Percentiles rank a stretch among this genome's conserved stretches.
phyloP scores from a whole-genome alignment of 2,888 invertebrate species.

The Cryptocheilus praepositus region DNA sequence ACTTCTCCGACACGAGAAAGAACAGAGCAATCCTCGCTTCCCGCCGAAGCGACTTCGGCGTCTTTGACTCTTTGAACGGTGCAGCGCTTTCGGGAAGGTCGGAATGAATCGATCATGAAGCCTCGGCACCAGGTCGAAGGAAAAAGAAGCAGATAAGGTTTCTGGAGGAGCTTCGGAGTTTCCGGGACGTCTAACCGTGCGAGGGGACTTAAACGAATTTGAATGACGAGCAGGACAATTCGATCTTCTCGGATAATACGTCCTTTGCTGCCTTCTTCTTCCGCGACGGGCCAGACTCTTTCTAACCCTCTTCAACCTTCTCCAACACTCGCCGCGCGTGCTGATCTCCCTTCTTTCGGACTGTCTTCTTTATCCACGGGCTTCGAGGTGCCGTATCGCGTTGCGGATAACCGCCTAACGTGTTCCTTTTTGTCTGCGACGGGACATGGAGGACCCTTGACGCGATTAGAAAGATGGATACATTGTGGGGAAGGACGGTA shows the following conservation, averaged over 20 bases:
- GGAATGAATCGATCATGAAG: conserved; percentile 33
- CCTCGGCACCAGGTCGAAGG: conserved; percentile 9
- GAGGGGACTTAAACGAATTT: conserved; percentile 49
- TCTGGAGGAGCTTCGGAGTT: conserved; percentile 17
- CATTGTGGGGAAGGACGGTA: no score
- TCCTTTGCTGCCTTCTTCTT: conserved; percentile 23
- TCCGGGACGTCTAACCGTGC: conserved; percentile 17
- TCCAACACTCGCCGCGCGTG: conserved; percentile 2
- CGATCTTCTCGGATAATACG: conserved; percentile 42
- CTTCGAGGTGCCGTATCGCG: conserved; percentile 28
- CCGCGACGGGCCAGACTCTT: conserved; percentile 13
- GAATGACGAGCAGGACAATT: conserved; percentile 50
- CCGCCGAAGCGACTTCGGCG: neutral
- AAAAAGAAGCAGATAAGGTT: conserved; percentile 34
- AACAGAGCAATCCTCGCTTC: conserved; percentile 2
- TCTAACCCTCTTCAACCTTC: conserved; percentile 9
- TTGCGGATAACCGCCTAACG: conserved; percentile 34
- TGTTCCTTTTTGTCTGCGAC: conserved; percentile 26
- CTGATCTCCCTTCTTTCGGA: conserved; percentile 8
- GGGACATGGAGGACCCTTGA: no score
- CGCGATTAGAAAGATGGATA: no score
- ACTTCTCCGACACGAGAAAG: neutral
- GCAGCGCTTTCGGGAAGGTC: conserved; percentile 14
- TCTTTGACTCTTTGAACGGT: conserved; percentile 36
- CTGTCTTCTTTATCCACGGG: conserved; percentile 7